phyloP scores from a whole-genome alignment of 2,113 vertebrate genomes.

The Onychostruthus taczanowskii region DNA sequence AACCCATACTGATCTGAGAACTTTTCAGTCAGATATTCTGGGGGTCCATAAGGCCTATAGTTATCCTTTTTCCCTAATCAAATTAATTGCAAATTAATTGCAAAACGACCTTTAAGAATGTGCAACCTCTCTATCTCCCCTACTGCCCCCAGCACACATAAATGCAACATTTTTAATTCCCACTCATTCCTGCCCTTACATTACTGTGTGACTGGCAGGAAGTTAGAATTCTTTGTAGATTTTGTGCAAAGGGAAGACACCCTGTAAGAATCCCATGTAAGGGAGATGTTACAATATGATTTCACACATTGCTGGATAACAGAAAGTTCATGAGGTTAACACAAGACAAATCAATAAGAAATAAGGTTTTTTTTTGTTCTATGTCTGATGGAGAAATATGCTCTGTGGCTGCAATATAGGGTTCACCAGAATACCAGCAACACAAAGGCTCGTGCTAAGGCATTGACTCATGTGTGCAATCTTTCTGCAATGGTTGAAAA shows the following conservation, averaged over 20 bases:
- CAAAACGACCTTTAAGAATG: background rate
- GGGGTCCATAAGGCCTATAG: background rate
- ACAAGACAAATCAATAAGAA: background rate
- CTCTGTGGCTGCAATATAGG: background rate
- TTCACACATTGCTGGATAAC: background rate
- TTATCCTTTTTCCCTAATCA: background rate
- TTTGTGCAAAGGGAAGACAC: background rate
- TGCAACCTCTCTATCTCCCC: background rate
- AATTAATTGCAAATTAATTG: background rate
- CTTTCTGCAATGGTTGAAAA: background rate
- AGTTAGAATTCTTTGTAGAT: background rate
- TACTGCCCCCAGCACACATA: fast-evolving
- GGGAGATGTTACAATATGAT: background rate
- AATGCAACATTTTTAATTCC: background rate
- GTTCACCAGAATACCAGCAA: background rate
- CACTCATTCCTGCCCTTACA: background rate
- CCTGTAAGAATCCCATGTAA: background rate
- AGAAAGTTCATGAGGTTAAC: background rate
- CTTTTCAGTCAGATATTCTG: background rate
- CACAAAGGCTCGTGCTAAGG: background rate
- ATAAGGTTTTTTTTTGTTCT: too few relatives aligned
- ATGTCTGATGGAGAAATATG: background rate
- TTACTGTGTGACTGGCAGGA: background rate
- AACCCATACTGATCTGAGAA: background rate
- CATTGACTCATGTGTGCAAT: background rate